A percentile compares a stretch with the other conserved stretches of the same genome.
Conservation (phyloP, 1,140 invertebrate species). For the Neelides sp. region DNA sequence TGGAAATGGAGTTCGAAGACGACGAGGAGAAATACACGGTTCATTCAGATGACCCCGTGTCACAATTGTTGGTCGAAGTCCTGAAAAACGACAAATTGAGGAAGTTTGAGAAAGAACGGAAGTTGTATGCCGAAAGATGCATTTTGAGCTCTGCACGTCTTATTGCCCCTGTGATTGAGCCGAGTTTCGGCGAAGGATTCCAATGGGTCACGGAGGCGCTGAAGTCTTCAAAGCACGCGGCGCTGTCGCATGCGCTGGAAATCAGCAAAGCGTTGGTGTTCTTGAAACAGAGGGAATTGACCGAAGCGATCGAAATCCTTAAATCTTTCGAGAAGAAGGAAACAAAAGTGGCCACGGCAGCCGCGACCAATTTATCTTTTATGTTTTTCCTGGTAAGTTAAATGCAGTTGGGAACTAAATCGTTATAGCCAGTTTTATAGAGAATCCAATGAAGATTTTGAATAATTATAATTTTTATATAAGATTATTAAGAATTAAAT, state of each 20-base stretch:
- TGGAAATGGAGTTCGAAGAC: constrained; percentile 69
- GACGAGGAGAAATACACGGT: constrained; percentile 57
- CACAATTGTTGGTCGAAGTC: constrained; percentile 58
- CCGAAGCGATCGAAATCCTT: constrained; percentile 68
- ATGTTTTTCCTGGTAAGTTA: constrained; percentile 65
- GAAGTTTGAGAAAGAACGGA: constrained; percentile 58
- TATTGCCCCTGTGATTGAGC: constrained; percentile 73
- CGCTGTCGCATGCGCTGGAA: constrained; percentile 31
- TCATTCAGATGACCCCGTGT: constrained; percentile 53
- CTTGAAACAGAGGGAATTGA: constrained; percentile 69
- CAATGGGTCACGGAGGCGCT: constrained; percentile 38
- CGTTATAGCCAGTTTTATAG: too few relatives aligned
- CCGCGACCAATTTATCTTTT: constrained; percentile 82
- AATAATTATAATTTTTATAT: too few relatives aligned
- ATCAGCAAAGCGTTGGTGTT: constrained; percentile 87
- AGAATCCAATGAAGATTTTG: too few relatives aligned
- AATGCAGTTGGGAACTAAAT: neutral
- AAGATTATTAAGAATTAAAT: too few relatives aligned
- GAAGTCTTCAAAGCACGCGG: constrained; percentile 25
- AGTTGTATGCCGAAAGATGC: constrained; percentile 64
- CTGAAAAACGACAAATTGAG: constrained; percentile 68
- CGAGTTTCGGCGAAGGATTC: constrained; percentile 59
- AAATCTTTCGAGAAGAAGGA: constrained; percentile 80
- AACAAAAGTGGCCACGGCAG: constrained; percentile 66
- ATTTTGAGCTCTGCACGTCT: constrained; percentile 84